Conservation (phyloP, 2,113 vertebrate species). For the Phalacrocorax brasilianus region DNA sequence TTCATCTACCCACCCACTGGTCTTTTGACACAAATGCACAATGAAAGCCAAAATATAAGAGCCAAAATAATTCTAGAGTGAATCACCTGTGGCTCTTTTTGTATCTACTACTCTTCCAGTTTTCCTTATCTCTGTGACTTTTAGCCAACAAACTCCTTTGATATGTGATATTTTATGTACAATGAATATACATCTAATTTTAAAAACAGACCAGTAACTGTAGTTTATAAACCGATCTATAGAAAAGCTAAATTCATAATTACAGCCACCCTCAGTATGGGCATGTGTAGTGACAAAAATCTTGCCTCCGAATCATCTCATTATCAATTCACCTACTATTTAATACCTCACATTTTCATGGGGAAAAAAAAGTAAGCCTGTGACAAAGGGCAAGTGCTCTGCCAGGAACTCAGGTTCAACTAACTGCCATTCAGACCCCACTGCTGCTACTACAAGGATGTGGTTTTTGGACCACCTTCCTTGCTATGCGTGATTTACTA, state of each 20-base stretch:
- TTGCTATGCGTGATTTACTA: accelerated
- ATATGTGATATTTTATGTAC: background rate
- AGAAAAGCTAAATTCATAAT: background rate
- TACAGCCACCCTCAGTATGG: accelerated
- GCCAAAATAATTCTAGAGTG: background rate
- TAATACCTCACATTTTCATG: background rate
- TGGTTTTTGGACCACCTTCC: background rate
- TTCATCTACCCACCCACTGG: background rate
- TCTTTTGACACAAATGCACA: background rate
- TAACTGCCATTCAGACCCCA: background rate
- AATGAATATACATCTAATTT: background rate
- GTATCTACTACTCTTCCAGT: background rate
- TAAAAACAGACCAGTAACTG: background rate
- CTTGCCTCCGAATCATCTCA: background rate
- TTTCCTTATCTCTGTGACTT: background rate
- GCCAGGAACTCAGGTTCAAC: background rate
- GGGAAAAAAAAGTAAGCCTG: background rate
- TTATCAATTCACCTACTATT: background rate
- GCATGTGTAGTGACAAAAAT: background rate
- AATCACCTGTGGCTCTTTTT: background rate
- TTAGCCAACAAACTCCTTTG: background rate
- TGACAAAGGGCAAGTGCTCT: background rate
- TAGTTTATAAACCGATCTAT: background rate
- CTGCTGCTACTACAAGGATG: too few species aligned
- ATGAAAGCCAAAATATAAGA: background rate